A percentile compares a stretch with the other conserved stretches of the same genome.
Conservation (phyloP, 1,140 invertebrate genomes). For the Drusus annulatus region DNA sequence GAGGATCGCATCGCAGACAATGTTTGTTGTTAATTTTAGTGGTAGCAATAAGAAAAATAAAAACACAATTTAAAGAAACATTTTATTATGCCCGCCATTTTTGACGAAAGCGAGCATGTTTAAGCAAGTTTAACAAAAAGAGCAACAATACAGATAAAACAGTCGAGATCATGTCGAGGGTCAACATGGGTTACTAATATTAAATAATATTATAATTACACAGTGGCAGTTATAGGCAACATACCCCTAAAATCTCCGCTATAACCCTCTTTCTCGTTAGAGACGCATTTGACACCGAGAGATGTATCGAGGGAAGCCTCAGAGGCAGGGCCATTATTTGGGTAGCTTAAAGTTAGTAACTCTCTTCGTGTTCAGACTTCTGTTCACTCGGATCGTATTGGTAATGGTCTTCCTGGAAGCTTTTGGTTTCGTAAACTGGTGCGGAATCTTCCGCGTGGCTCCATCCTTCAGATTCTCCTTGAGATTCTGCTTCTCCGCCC, state of each 20-base stretch:
- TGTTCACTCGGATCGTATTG: conserved; percentile 38
- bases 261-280: too few relatives aligned
- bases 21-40: too few relatives aligned
- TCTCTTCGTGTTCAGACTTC: conserved; percentile 37
- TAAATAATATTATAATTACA: neutral
- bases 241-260: too few relatives aligned
- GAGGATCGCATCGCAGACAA: too few relatives aligned
- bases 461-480: conserved; percentile 47
- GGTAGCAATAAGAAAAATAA: too few relatives aligned
- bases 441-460: conserved; percentile 1
- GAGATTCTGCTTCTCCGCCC: conserved; percentile 20
- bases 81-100: too few relatives aligned
- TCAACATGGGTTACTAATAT: neutral
- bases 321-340: too few relatives aligned
- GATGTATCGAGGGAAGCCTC: too few relatives aligned
- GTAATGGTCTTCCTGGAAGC: conserved; percentile 27
- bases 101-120: conserved; percentile 5
- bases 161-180: conserved; percentile 1
- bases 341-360: conserved; percentile 31
- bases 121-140: conserved; percentile 17
- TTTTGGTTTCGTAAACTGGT: conserved; percentile 44
- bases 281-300: too few relatives aligned
- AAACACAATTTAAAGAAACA: too few relatives aligned
- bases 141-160: conserved; percentile 6
- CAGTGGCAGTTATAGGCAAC: too few relatives aligned